These are phyloP conservation scores for Oxyteleia sp. DNA, from an alignment of 2,888 invertebrate genomes.

Conservation along the genomic window DNA sequence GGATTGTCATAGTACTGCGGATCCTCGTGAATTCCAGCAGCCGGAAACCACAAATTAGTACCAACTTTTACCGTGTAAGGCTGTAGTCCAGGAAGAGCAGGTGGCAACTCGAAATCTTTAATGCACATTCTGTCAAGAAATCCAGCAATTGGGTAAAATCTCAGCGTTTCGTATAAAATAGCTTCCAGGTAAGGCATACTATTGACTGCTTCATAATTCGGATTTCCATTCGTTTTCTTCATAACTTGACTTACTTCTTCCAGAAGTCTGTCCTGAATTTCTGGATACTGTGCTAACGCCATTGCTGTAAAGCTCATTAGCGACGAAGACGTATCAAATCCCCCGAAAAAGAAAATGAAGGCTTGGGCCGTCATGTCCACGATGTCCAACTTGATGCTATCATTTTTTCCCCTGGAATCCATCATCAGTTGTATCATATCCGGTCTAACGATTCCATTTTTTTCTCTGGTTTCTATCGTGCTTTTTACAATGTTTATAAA, in stretches of 20 bases:
- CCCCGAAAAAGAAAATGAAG: too few relatives aligned
- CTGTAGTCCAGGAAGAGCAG: too few relatives aligned
- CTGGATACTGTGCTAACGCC: neutral
- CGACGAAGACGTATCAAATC: constrained; percentile 63
- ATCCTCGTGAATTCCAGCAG: too few relatives aligned
- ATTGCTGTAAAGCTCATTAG: neutral
- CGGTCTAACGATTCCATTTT: neutral
- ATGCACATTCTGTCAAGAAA: too few relatives aligned
- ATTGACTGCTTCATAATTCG: neutral
- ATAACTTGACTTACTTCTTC: constrained; percentile 1
- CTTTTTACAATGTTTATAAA: neutral
- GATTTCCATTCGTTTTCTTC: neutral
- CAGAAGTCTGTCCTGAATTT: neutral
- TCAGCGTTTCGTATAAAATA: too few relatives aligned
- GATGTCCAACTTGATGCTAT: neutral
- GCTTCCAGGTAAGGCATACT: too few relatives aligned
- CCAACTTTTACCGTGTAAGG: too few relatives aligned
- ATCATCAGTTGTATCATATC: neutral
- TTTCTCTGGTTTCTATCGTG: neutral
- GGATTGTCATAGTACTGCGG: too few relatives aligned
- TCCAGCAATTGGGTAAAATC: too few relatives aligned
- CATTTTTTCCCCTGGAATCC: neutral
- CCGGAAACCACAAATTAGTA: too few relatives aligned
- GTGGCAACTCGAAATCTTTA: too few relatives aligned
- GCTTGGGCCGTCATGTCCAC: neutral